Evolutionary conservation across 2,113 vertebrate genomes (phyloP).

Genomic region (Sebastes fasciatus): DNA sequence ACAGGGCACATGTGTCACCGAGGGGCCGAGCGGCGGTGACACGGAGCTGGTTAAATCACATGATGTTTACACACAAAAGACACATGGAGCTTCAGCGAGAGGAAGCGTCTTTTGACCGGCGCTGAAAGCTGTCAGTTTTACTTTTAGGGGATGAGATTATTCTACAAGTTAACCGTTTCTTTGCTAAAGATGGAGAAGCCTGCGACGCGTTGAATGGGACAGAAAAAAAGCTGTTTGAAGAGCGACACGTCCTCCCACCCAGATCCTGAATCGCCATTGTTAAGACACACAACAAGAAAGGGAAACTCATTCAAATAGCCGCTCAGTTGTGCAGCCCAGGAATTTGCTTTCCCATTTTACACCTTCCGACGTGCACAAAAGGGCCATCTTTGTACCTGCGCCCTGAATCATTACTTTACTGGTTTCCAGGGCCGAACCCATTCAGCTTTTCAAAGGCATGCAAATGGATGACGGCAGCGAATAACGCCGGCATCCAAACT

Average conservation of each 20-base stretch:
- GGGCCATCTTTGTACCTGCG: constrained; percentile 80
- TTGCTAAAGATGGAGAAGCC: constrained; percentile 32
- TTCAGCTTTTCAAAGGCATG: constrained; percentile 83
- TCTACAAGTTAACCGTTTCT: constrained; percentile 22
- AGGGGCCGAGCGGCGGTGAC: constrained; percentile 44
- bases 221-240: constrained; percentile 62
- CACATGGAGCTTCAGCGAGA: not conserved
- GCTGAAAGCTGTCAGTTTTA: constrained; percentile 49
- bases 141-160: constrained; percentile 41
- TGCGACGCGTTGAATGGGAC: constrained; percentile 38
- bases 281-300: constrained; percentile 75
- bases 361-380: constrained; percentile 82
- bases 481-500: constrained; percentile 66
- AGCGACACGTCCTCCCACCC: constrained; percentile 53
- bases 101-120: constrained; percentile 46
- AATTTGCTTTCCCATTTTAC: constrained; percentile 85
- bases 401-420: constrained; percentile 72
- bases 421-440: constrained; percentile 81
- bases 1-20: constrained; percentile 73
- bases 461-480: constrained; percentile 74
- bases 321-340: constrained; percentile 78
- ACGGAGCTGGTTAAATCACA: constrained; percentile 52
- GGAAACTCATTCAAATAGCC: constrained; percentile 82
- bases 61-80: constrained; percentile 76
- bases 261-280: constrained; percentile 81